These are phyloP conservation scores for Dyspetes luteomarginatus DNA, from an alignment of 2,888 invertebrate genomes.

Conservation along the genomic window DNA sequence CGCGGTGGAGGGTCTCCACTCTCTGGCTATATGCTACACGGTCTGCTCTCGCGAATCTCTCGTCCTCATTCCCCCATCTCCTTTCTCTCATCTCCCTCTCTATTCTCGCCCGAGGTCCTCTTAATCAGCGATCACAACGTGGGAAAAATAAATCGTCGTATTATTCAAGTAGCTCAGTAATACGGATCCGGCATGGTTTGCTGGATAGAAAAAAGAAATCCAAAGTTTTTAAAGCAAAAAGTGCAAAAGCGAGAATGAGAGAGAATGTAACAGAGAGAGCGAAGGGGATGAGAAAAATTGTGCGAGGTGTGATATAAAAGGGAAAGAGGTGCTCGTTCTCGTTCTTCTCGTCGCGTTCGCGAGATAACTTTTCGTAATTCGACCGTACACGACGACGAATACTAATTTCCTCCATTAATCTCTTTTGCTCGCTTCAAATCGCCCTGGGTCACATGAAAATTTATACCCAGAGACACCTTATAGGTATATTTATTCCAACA, in stretches of 20 bases:
- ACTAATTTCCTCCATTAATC: constrained; percentile 82
- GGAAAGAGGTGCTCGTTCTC: constrained; percentile 36
- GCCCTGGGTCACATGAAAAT: constrained; percentile 35
- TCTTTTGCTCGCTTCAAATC: constrained; percentile 70
- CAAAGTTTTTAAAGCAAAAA: constrained; percentile 24
- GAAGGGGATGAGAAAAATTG: constrained; percentile 38
- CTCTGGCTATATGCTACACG: constrained; percentile 40
- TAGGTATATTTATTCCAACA: constrained; percentile 38
- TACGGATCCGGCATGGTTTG: constrained; percentile 74
- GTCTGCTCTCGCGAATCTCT: constrained; percentile 48
- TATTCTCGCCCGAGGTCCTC: constrained; percentile 66
- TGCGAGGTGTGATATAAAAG: constrained; percentile 35
- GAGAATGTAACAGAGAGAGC: constrained; percentile 63
- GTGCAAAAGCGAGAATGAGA: constrained; percentile 66
- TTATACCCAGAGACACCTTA: constrained; percentile 24
- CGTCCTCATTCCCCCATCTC: constrained; percentile 48
- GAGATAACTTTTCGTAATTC: constrained; percentile 81
- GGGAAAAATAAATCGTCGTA: constrained; percentile 81
- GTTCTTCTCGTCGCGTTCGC: constrained; percentile 61
- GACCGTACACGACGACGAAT: constrained; percentile 81
- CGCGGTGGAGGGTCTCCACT: constrained; percentile 60
- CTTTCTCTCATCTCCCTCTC: constrained; percentile 16
- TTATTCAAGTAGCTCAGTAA: constrained; percentile 79
- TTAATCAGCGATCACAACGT: constrained; percentile 78
- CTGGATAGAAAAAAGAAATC: constrained; percentile 24